These are phyloP conservation scores for Urocyon cinereoargenteus DNA, from an alignment of 2,797 vertebrate species.

Conservation along the genomic window DNA sequence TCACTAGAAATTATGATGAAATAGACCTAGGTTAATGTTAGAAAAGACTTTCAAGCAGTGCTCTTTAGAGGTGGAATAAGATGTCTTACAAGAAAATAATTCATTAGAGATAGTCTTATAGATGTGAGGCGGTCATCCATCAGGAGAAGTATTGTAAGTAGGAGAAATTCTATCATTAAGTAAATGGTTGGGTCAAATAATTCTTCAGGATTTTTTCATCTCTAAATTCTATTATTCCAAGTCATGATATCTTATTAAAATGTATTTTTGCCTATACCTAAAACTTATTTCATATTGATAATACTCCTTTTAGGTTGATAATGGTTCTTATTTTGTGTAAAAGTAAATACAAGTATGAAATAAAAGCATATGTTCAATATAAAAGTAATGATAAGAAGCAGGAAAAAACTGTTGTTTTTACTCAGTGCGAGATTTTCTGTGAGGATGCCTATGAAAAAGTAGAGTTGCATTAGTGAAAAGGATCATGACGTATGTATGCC, in stretches of 20 bases:
- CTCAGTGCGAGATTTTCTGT: not conserved
- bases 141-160: not conserved
- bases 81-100: not conserved
- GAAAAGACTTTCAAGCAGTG: not conserved
- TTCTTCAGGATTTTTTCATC: not conserved
- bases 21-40: not conserved
- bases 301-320: not conserved
- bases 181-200: not conserved
- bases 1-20: not conserved
- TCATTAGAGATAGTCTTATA: not conserved
- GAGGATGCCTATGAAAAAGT: not conserved
- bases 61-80: not conserved
- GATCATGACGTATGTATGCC: not conserved
- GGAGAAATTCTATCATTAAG: slow-evolving; percentile 19
- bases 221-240: not conserved
- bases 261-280: not conserved
- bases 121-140: not conserved
- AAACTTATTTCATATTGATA: not conserved
- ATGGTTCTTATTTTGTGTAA: not conserved
- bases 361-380: not conserved
- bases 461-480: not conserved
- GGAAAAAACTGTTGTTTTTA: not conserved
- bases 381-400: not conserved
- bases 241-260: not conserved
- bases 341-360: not conserved